Evolutionary conservation across 2,888 invertebrate species (phyloP), one percentile per base, ranked within the genome.

Genomic region (Metalampra italica): DNA sequence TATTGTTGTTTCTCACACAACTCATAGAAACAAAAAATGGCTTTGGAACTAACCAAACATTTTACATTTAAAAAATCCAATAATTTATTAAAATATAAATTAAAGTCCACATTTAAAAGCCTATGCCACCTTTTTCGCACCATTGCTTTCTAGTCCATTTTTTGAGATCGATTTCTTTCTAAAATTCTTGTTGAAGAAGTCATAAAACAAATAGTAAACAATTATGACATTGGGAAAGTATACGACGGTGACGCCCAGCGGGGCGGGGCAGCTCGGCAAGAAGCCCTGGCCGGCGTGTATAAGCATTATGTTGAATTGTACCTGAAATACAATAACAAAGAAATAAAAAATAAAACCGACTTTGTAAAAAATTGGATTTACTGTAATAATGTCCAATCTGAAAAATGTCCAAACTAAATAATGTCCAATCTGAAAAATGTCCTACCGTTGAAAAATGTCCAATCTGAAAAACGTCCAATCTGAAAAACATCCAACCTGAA

Each of bases 171-270:
- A 57, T 15, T 51, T 47, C 30, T 59, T 57, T 1, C 48, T 15
- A 57, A 94, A 94, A 44, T 91, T 90, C 47, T 90, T 86, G 54
- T 82, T 89, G 60, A 92, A 95, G 72, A 94, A 95, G 49, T 93
- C 89, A 58, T 92, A 92, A 66, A 95, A 95, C 89, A 94, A 91
- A 70, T 92, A 93, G 66, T 93, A 93, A 43, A 94, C 92, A 47
- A 93, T 74, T 49, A 88, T 53, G 3, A 94, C 90, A 57, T 93
- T 93, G 0, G 92, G 86, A 54, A 92, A 82, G 71, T 91, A 94
- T 48, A 93, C 67, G 0, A 71, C 51, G 0, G 91, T 78, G 0
- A 93, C 64, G 0, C 82, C 73, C 13, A 81, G 73, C 0, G 91
- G 90, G 1, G 91, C 88, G 0, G 86, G 78, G 59, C 94, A 94